phyloP scores from a whole-genome alignment of 2,797 vertebrate genomes.

The Todus mexicanus region DNA sequence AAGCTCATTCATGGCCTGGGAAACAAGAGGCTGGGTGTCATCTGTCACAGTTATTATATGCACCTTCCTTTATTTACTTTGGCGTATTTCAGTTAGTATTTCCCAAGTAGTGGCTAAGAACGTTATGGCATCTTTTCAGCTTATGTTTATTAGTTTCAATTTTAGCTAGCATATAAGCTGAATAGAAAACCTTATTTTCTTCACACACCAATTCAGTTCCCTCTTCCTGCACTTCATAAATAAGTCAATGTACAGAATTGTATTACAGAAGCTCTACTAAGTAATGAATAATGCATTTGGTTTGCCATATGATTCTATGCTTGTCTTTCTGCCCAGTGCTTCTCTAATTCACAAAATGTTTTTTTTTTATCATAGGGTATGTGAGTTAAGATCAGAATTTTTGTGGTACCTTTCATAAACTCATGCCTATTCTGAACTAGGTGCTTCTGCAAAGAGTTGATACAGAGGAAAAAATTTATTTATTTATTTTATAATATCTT shows the following conservation, averaged over 20 bases:
- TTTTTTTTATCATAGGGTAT: neutral
- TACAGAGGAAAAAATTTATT: neutral
- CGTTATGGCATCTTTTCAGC: neutral
- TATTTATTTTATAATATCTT: neutral
- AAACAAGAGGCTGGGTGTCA: neutral
- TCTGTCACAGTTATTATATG: neutral
- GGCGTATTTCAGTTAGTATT: neutral
- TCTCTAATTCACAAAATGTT: neutral
- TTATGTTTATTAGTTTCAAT: neutral
- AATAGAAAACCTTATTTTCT: neutral
- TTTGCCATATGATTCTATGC: neutral
- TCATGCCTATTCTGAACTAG: neutral
- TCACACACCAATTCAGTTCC: neutral
- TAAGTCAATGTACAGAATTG: conserved; percentile 11
- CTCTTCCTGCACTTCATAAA: conserved; percentile 36
- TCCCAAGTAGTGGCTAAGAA: neutral
- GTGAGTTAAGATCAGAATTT: neutral
- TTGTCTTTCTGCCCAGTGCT: neutral
- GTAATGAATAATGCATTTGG: conserved; percentile 49
- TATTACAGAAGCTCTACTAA: conserved; percentile 25
- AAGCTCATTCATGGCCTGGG: neutral
- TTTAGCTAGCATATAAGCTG: neutral
- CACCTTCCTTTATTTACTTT: neutral
- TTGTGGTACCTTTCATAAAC: neutral
- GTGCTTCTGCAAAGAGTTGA: neutral